These are phyloP conservation scores for Ploceus nigricollis DNA, from an alignment of 2,113 vertebrate species.

Conservation along the genomic window DNA sequence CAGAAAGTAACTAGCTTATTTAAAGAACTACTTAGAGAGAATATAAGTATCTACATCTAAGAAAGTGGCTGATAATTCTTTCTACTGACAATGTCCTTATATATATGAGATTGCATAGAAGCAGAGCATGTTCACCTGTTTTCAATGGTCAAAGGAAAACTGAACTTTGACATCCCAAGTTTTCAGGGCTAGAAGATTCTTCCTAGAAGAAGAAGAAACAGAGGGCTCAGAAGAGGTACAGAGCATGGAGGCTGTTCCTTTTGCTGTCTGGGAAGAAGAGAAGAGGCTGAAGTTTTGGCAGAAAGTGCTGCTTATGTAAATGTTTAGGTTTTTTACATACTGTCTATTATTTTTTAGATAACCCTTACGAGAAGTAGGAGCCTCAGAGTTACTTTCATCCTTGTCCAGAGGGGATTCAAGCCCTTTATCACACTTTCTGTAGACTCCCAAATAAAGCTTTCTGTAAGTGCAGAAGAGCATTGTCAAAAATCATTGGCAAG, in stretches of 20 bases:
- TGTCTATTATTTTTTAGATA: not conserved
- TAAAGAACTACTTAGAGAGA: not conserved
- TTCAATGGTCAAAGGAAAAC: not conserved
- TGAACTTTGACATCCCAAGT: not conserved
- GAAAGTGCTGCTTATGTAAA: not conserved
- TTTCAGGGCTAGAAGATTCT: not conserved
- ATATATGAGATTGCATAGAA: not conserved
- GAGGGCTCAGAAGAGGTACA: not conserved
- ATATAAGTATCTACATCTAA: not conserved
- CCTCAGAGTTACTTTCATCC: not conserved
- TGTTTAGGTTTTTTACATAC: not conserved
- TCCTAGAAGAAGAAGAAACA: not conserved
- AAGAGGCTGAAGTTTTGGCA: not conserved
- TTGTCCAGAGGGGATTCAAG: not conserved
- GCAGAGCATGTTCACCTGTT: not conserved
- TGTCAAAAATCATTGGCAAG: not conserved
- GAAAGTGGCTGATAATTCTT: not conserved
- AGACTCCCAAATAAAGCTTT: not conserved
- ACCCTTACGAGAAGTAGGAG: rapidly evolving
- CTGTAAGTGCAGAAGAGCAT: not conserved
- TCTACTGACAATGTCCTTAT: not conserved
- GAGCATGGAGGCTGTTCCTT: not conserved
- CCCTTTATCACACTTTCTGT: not conserved
- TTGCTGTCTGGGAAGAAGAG: not conserved
- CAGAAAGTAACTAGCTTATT: not conserved